These are phyloP conservation scores for Hyles lineata DNA, from an alignment of 2,888 invertebrate species.

Conservation along the genomic window DNA sequence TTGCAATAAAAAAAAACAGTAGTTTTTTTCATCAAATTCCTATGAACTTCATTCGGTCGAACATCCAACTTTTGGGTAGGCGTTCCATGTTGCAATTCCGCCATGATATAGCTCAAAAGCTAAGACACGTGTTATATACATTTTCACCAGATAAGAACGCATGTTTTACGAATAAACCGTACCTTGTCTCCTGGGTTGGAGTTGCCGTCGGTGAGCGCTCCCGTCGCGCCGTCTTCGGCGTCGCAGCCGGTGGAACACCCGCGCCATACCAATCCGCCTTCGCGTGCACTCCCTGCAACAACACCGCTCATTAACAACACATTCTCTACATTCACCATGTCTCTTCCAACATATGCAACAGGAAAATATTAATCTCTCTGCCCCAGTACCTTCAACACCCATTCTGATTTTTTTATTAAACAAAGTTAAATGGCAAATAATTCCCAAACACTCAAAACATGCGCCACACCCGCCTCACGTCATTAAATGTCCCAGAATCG, in stretches of 20 bases:
- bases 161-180: neutral
- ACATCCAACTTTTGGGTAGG: too few species aligned
- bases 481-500: slow-evolving; percentile 26
- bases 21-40: too few species aligned
- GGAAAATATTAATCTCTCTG: neutral
- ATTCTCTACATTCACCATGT: neutral
- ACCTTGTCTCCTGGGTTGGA: slow-evolving; percentile 88
- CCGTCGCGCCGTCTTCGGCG: slow-evolving; percentile 82
- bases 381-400: neutral
- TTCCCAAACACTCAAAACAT: slow-evolving; percentile 13
- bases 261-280: slow-evolving; percentile 85
- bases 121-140: too few species aligned
- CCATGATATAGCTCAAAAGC: too few species aligned
- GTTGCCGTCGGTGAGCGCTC: slow-evolving; percentile 84
- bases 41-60: too few species aligned
- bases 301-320: slow-evolving; percentile 27
- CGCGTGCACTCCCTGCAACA: slow-evolving; percentile 77
- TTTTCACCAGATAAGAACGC: too few species aligned
- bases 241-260: slow-evolving; percentile 83
- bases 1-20: too few species aligned
- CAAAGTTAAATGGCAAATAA: slow-evolving; percentile 7
- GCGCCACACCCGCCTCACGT: slow-evolving; percentile 28
- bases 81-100: too few species aligned
- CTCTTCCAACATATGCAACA: neutral
- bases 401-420: slow-evolving; percentile 20